phyloP scores from a whole-genome alignment of 2,113 vertebrate species.

The Apteryx owenii region DNA sequence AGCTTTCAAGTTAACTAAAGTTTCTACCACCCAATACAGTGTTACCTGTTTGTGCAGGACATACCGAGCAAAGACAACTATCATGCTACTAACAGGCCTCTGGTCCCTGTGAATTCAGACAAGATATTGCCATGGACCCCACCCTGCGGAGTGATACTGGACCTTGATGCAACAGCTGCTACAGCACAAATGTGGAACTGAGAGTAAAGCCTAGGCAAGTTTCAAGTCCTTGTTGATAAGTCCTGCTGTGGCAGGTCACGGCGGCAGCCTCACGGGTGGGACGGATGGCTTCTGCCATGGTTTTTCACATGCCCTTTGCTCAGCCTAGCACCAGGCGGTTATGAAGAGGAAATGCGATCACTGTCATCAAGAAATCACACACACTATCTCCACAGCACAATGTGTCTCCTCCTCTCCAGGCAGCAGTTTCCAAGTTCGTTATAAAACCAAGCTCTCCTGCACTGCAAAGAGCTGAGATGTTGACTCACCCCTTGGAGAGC shows the following conservation, averaged over 20 bases:
- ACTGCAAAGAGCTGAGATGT: not conserved
- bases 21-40: not conserved
- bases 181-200: conserved; percentile 33
- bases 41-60: not conserved
- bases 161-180: not conserved
- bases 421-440: not conserved
- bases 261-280: not conserved
- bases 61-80: not conserved
- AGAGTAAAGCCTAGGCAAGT: not conserved
- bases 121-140: not conserved
- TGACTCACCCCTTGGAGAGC: not conserved
- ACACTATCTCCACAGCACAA: rapidly evolving
- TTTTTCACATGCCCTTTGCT: not conserved
- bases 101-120: not conserved
- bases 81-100: rapidly evolving
- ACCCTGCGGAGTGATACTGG: not conserved
- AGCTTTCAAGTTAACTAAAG: not conserved
- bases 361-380: not conserved
- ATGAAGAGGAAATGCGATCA: not conserved
- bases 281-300: not conserved
- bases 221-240: conserved; percentile 1
- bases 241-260: not conserved
- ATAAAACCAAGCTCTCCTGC: not conserved
- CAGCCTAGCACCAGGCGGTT: not conserved
- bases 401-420: not conserved